Percentiles rank a stretch among this genome's conserved stretches.
These are phyloP conservation scores for Sphaerophoria rueppellii DNA, from an alignment of 2,888 invertebrate genomes.

Conservation along the genomic window DNA sequence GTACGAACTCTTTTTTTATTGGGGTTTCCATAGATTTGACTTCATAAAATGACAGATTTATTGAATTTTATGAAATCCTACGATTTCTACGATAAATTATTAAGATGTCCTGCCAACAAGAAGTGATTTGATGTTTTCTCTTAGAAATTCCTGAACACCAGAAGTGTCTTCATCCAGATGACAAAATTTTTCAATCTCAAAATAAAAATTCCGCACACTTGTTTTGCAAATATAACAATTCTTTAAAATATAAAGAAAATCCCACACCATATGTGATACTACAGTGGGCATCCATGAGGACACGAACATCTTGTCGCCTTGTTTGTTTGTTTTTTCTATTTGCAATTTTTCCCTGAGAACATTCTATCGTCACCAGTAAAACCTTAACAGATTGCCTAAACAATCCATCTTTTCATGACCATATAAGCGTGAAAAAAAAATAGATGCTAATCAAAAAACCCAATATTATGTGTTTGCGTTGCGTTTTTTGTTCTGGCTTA, in stretches of 20 bases:
- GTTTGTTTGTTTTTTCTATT: constrained; percentile 14
- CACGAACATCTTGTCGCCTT: background rate
- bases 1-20: background rate
- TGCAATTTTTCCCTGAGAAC: constrained; percentile 45
- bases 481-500: background rate
- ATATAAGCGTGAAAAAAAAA: constrained; percentile 70
- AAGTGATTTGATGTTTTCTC: no score
- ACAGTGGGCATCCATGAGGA: background rate
- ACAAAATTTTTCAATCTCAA: background rate
- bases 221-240: constrained; percentile 23
- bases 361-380: constrained; percentile 35
- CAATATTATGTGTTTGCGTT: constrained; percentile 37
- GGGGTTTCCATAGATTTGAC: background rate
- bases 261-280: constrained; percentile 53
- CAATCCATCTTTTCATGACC: constrained; percentile 72
- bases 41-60: no score
- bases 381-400: constrained; percentile 65
- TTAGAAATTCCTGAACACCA: no score
- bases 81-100: no score
- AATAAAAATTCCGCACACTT: constrained; percentile 26
- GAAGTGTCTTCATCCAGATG: background rate
- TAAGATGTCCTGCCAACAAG: no score
- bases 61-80: no score
- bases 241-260: constrained; percentile 48
- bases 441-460: constrained; percentile 74